Percentiles rank a stretch among this genome's conserved stretches.
phyloP scores from a whole-genome alignment of 1,140 invertebrate genomes.

The Globodera rostochiensis region DNA sequence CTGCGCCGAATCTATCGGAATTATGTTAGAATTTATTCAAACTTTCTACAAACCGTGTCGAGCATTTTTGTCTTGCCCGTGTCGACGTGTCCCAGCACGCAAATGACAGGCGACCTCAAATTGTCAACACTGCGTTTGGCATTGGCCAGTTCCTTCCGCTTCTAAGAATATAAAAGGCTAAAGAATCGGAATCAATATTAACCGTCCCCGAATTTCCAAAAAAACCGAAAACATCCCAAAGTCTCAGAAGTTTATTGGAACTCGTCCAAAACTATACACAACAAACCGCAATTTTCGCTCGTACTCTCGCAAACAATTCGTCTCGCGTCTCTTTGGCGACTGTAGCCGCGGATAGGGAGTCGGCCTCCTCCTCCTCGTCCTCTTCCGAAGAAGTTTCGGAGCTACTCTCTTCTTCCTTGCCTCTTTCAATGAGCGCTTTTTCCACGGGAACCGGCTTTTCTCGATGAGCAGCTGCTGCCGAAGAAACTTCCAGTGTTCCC shows the following conservation, averaged over 20 bases:
- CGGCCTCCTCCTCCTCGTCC: constrained; percentile 45
- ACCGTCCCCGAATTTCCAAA: too few relatives aligned
- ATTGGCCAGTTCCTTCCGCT: constrained; percentile 72
- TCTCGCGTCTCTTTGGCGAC: constrained; percentile 40
- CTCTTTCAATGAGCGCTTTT: background rate
- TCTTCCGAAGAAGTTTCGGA: constrained; percentile 44
- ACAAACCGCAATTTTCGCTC: constrained; percentile 32
- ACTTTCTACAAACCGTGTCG: constrained; percentile 74
- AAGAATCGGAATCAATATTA: background rate
- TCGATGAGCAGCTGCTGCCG: constrained; percentile 1
- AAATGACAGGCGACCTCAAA: constrained; percentile 91
- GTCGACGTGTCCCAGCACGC: constrained; percentile 98
- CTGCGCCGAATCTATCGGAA: too few relatives aligned
- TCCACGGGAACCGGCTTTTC: constrained; percentile 3
- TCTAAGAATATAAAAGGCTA: constrained; percentile 26
- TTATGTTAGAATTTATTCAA: background rate
- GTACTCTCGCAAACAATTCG: constrained; percentile 37
- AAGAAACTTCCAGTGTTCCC: background rate
- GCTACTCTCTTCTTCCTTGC: constrained; percentile 4
- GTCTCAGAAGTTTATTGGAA: too few relatives aligned
- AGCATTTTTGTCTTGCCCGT: constrained; percentile 99
- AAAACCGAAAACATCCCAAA: too few relatives aligned
- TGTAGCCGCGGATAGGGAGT: constrained; percentile 37
- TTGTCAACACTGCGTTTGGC: constrained; percentile 73
- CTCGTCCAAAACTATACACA: too few relatives aligned